phyloP scores from a whole-genome alignment of 2,797 vertebrate genomes.

The Fistularia tabacaria region DNA sequence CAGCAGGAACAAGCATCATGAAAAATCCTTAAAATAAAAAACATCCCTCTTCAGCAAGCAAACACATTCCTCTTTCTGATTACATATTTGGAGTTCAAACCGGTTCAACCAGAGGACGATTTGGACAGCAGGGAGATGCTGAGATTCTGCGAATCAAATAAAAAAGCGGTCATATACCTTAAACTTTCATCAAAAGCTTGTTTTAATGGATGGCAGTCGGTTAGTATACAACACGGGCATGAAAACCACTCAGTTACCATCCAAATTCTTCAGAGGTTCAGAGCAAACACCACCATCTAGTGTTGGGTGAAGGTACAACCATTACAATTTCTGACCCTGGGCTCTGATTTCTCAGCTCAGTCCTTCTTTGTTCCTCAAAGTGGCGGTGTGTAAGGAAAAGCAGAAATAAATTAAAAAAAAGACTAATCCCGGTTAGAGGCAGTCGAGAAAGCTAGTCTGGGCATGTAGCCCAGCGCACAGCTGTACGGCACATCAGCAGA shows the following conservation, averaged over 20 bases:
- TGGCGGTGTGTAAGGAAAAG: background rate
- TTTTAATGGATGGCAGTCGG: too few species aligned
- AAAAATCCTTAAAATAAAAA: too few species aligned
- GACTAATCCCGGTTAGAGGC: background rate
- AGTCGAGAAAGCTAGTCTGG: background rate
- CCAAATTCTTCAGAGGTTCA: background rate
- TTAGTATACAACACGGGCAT: background rate
- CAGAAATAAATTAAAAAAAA: background rate
- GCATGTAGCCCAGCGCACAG: background rate
- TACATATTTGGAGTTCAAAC: too few species aligned
- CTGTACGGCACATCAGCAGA: background rate
- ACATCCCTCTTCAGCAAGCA: too few species aligned
- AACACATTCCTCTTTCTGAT: too few species aligned
- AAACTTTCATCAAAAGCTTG: too few species aligned
- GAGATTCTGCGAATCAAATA: too few species aligned
- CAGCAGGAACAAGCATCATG: too few species aligned
- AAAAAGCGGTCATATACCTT: too few species aligned
- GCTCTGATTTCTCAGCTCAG: background rate
- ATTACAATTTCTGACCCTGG: background rate
- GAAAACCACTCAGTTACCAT: background rate
- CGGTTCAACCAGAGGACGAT: too few species aligned
- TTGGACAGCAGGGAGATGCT: too few species aligned
- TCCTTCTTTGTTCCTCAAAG: background rate
- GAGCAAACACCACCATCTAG: constrained; percentile 54
- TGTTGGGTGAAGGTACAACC: constrained; percentile 20